Conservation (phyloP, 2,113 vertebrate species). For the Tursiops truncatus region DNA sequence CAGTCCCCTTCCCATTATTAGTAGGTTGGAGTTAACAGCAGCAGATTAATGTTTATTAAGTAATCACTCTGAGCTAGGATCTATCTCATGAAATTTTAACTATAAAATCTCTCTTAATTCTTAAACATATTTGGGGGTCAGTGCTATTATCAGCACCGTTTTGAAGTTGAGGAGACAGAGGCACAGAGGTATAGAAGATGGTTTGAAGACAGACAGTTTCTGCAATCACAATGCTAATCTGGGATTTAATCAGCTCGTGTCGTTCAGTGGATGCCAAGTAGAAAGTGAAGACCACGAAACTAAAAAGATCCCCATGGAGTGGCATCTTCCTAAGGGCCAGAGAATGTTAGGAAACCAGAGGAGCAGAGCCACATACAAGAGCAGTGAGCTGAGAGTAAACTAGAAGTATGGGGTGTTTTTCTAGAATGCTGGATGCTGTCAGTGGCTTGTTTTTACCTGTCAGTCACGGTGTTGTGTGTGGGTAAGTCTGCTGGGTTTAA, state of each 20-base stretch:
- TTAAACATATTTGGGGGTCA: background rate
- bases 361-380: background rate
- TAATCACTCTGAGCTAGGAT: background rate
- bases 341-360: background rate
- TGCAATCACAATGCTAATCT: background rate
- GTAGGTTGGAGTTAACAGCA: background rate
- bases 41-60: background rate
- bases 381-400: background rate
- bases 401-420: background rate
- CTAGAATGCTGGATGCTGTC: background rate
- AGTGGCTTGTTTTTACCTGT: constrained; percentile 25
- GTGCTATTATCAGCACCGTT: background rate
- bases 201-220: background rate
- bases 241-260: background rate
- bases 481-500: constrained; percentile 32
- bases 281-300: background rate
- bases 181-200: background rate
- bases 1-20: background rate
- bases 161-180: background rate
- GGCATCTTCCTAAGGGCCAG: background rate
- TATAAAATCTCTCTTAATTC: background rate
- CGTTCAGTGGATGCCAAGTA: background rate
- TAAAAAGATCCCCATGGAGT: background rate
- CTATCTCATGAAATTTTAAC: background rate
- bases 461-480: background rate